Evolutionary conservation across 1,140 invertebrate genomes (phyloP), one percentile per base, ranked within the genome.

Genomic region (Pachyrhynchus sulphureomaculatus): DNA sequence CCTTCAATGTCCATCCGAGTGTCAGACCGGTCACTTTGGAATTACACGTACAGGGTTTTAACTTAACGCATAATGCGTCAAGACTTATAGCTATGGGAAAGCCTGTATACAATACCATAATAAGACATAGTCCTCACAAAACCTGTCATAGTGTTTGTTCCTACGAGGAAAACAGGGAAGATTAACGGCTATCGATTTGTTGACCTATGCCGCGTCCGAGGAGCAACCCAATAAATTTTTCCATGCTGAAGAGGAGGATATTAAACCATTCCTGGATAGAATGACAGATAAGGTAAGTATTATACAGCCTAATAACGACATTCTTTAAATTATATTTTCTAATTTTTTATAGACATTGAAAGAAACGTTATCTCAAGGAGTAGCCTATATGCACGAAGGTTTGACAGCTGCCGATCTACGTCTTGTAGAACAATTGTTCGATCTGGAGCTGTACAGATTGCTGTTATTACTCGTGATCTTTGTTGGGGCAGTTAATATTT

Each of bases 1-100:
- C 94, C 0, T 99, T 99, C 76, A 99, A 99, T 81, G 99, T 99
- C 76, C 95, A 98, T 76, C 97, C 97, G 0, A 97, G 93, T 73
- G 96, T 99, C 6, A 81, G 97, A 15, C 97, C 97, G 5, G 82
- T 99, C 23, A 94, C 95, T 0, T 76, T 99, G 4, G 96, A 99
- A 76, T 78, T 99, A 20, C 94, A 98, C 71, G 95, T 99, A 42
- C 91, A 94, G 82, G 95, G 96, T 9, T 95, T 98, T 75, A 99
- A 99, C 79, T 93, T 99, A 10, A 96, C 94, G 0, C 96, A 99
- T 78, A 98, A 97, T 75, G 91, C 91, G 1, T 95, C 96, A 0
- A 83, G 98, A 20, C 82, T 99, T 1, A 88, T 96, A 1, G 93
- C 96, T 0, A 99, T 99, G 98, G 90, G 92, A 0, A 98, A 98